These are phyloP conservation scores for Pterobdella sp. DNA, from an alignment of 2,888 invertebrate species.

Conservation along the genomic window DNA sequence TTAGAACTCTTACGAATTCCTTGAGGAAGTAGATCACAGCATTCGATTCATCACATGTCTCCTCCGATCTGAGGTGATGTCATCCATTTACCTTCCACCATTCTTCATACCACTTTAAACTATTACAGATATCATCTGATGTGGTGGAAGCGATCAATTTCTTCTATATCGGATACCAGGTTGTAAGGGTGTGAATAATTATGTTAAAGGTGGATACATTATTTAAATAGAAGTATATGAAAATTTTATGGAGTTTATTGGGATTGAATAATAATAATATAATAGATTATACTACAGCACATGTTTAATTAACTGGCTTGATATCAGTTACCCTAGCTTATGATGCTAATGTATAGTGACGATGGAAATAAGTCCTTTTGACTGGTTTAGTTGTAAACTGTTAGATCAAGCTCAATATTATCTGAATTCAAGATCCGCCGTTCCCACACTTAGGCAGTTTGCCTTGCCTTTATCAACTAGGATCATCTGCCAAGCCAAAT, in stretches of 20 bases:
- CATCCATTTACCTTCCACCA: too few relatives aligned
- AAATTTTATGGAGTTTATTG: background rate
- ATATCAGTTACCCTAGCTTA: too few relatives aligned
- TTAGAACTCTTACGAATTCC: constrained; percentile 56
- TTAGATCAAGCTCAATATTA: too few relatives aligned
- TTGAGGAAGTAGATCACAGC: constrained; percentile 54
- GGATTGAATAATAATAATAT: background rate
- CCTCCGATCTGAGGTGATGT: constrained; percentile 56
- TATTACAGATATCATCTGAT: constrained; percentile 56
- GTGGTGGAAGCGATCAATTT: constrained; percentile 81
- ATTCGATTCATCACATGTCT: constrained; percentile 65
- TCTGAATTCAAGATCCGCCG: too few relatives aligned
- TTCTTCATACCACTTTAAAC: too few relatives aligned
- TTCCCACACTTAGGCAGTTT: too few relatives aligned
- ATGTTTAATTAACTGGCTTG: background rate
- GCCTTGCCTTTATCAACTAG: too few relatives aligned
- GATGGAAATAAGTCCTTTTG: too few relatives aligned
- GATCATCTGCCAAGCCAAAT: too few relatives aligned
- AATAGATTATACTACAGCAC: background rate
- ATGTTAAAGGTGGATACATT: background rate
- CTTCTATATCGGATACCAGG: constrained; percentile 64
- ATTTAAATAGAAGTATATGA: background rate
- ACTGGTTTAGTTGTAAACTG: too few relatives aligned
- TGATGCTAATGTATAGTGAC: too few relatives aligned
- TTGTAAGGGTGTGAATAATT: constrained; percentile 41